phyloP scores from a whole-genome alignment of 1,140 invertebrate species.

The Drosophila sp. region DNA sequence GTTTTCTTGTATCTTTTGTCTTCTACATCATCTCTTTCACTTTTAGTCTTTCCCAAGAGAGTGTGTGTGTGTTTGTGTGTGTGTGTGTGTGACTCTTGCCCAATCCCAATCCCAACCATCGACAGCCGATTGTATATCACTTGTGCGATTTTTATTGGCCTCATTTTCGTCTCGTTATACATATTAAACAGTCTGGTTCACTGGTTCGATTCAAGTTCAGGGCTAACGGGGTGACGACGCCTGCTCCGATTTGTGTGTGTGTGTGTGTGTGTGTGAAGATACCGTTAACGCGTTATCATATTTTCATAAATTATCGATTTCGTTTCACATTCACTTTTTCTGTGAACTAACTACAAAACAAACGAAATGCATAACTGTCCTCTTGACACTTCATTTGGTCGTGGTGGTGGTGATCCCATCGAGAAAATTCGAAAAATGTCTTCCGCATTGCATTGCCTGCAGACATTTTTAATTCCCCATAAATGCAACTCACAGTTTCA shows the following conservation, averaged over 20 bases:
- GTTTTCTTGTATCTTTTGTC: neutral
- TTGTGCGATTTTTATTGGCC: slow-evolving; percentile 14
- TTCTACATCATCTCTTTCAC: neutral
- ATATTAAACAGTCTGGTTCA: slow-evolving; percentile 22
- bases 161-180: slow-evolving; percentile 15
- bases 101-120: neutral
- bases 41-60: neutral
- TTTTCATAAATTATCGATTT: neutral
- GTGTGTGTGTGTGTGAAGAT: neutral
- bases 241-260: neutral
- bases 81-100: no score
- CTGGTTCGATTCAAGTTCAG: slow-evolving; percentile 13
- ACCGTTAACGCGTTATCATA: slow-evolving; percentile 12
- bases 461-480: neutral
- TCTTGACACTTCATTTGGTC: neutral
- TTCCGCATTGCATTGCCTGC: slow-evolving; percentile 40
- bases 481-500: slow-evolving; percentile 50
- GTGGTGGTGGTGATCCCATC: neutral
- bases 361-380: slow-evolving; percentile 4
- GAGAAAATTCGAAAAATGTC: slow-evolving; percentile 35
- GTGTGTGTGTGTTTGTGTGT: neutral
- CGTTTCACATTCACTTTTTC: neutral
- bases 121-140: slow-evolving; percentile 10
- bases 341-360: neutral
- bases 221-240: slow-evolving; percentile 16